These are phyloP conservation scores for Drosophila yakuba DNA, from an alignment of 1,140 invertebrate genomes.

Conservation along the genomic window DNA sequence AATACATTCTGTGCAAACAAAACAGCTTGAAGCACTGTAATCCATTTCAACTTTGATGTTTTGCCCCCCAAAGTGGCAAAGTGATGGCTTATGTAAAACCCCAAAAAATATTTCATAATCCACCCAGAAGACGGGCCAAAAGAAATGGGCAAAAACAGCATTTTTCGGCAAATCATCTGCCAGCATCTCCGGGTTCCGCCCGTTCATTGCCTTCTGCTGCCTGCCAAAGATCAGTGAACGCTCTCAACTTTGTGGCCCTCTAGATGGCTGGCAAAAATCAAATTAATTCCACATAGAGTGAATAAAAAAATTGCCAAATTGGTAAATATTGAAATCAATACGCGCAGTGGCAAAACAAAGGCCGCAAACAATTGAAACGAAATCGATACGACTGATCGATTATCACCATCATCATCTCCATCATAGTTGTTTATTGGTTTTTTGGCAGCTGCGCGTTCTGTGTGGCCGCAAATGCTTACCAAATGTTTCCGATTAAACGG, in stretches of 20 bases:
- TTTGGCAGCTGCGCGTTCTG: slow-evolving; percentile 9
- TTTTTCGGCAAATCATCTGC: slow-evolving; percentile 57
- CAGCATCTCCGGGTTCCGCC: slow-evolving; percentile 26
- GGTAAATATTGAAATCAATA: slow-evolving; percentile 73
- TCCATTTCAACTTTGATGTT: slow-evolving; percentile 6
- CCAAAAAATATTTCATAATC: slow-evolving; percentile 56
- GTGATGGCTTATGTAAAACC: slow-evolving; percentile 37
- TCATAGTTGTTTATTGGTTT: slow-evolving; percentile 23
- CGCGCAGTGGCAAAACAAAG: slow-evolving; percentile 11
- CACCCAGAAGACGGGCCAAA: slow-evolving; percentile 16
- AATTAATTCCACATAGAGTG: slow-evolving; percentile 56
- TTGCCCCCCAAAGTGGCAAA: slow-evolving; percentile 4
- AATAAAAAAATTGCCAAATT: slow-evolving; percentile 62
- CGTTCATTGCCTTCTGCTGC: slow-evolving; percentile 69
- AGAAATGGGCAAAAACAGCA: slow-evolving; percentile 27
- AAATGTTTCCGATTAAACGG: slow-evolving; percentile 25
- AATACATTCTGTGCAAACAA: neutral
- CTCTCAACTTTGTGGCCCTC: slow-evolving; percentile 54
- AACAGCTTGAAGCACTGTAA: slow-evolving; percentile 1
- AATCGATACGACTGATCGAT: slow-evolving; percentile 32
- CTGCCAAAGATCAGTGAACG: slow-evolving; percentile 73
- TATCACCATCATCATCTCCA: slow-evolving; percentile 17
- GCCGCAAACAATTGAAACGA: slow-evolving; percentile 27
- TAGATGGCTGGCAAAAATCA: slow-evolving; percentile 48
- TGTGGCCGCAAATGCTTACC: slow-evolving; percentile 8